Evolutionary conservation across 2,113 vertebrate species (phyloP), one percentile per base, ranked within the genome.

Genomic region (Cricetomys ansorgei): DNA sequence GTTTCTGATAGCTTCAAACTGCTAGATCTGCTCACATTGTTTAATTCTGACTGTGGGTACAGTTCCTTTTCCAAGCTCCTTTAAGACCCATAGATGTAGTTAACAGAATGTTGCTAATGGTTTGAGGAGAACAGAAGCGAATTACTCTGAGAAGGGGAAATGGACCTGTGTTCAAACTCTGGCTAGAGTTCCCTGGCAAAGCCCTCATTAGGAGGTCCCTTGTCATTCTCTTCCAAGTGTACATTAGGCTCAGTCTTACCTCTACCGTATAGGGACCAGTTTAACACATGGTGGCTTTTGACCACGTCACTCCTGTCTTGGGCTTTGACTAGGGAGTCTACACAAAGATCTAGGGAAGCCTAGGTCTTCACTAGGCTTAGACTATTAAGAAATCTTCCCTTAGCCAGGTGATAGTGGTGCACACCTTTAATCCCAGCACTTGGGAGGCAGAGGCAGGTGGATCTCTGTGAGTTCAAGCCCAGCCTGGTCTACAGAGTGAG

Each of bases 31-130:
- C 31, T 89, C 27, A 73, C 5, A 48, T 65, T 45, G 34, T 25
- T 94, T 40, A 67, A 91, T 57, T 94, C 48, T 97, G 23, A 64
- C 2, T 55, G 25, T 91, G 29, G 25, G 72, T 3, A 77, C 27
- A 89, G 57, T 65, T 91, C 50, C 34, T 94, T 94, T 93, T 67
- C 72, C 6, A 76, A 93, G 48, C 59, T 59, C 21, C 65, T 91
- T 53, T 81, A 81, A 91, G 65, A 75, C 43, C 12, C 64, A 55
- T 45, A 7, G 43, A 37, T 69, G 19, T 45, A 37, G 13, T 88
- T 95, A 72, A 79, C 12, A 87, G 86, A 94, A 83, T n/a, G 53
- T 76, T 37, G 43, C 19, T n/a, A 72, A 27, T 17, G 31, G 15
- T 95, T 88, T 89, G 72, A 43, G 34, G 17, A 55, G 40, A 65